Base-by-base conservation (phyloP, 2,113 vertebrate genomes). In the Tauraco erythrolophus region DNA sequence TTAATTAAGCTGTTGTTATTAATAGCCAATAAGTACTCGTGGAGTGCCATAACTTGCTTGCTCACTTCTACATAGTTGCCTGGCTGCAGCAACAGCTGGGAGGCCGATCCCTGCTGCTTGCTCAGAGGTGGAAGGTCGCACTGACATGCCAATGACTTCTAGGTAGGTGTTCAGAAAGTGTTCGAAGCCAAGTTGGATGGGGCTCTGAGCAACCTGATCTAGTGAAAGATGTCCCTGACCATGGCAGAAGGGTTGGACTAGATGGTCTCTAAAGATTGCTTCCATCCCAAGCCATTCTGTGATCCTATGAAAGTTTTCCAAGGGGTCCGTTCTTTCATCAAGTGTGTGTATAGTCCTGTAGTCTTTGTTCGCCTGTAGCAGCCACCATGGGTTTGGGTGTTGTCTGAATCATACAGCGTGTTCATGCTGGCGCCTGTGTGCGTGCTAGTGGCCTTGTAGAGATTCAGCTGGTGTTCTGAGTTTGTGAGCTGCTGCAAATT, bases 1-100 rank as follows among this genome's bases (percentile, higher is more conserved):
- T 69, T 76, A 64, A 31, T 69, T 65, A 70, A 74, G 25, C 25
- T 78, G 2, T 30, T 83, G 14, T 39, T 66, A 31, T 2, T 48
- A 66, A 17, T 19, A 75, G 18, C 41, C 21, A 11, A 2, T 51
- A 78, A 30, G 15, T 61, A 39, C 35, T 82, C 13, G n/a, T 19
- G 35, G 33, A 61, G 9, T 35, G 41, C 46, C 14, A 1, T 62
- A 31, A 17, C 39, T 84, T 74, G 21, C 5, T 37, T 2, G 9
- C 33, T 58, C 17, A 15, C 12, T 61, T 3, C 1, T 41, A 5
- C 0, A 0, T 58, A 5, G 24, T 69, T 88, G 48, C 39, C 13
- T 83, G 64, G 12, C 56, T 88, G 84, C 24, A 79, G 75, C 30
- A 46, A 0, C 25, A 41, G 14, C 2, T 50, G 72, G 48, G 43